Evolutionary conservation across 2,888 invertebrate species (phyloP), one percentile per base, ranked within the genome.

Genomic region (Leucoma salicis): DNA sequence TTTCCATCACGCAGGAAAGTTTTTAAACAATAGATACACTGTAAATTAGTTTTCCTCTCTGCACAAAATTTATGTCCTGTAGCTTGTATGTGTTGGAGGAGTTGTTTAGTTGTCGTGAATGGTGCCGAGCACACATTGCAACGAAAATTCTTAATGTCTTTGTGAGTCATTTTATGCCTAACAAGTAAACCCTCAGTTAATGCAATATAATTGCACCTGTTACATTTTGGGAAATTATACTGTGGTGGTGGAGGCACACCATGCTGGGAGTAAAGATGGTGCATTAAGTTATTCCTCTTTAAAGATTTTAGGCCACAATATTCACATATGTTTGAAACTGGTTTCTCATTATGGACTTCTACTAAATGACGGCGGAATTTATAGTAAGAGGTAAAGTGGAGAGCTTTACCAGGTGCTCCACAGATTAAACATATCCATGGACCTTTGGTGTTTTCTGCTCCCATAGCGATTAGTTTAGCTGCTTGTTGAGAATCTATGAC

Each of bases 341-440:
- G 94, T 54, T 93, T 92, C 64, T 95, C 95, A 64, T 94, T 92
- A 63, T 96, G 96, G 0, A 94, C 92, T 54, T 95, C 95, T 7
- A 94, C 93, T 78, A 96, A 92, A 83, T 97, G 97, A 49, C 95
- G 92, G 31, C 96, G 91, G 77, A 94, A 96, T 57, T 93, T 92
- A 57, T 93, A 94, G 67, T 96, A 96, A 14, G 94, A 92, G 14
- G 93, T 92, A 72, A 96, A 96, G 65, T 94, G 93, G 33, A 94
- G 78, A 34, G 92, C 93, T 53, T 92, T 92, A 21, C 92, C 92
- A 51, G 92, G 91, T 40, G 91, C 91, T 21, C 93, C 94, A 81
- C 96, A 96, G 49, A 94, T 92, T 27, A 92, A 86, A 71, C 96
- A 97, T 41, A 93, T 91, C 96, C 96, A 97, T 0, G 96, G 96